These are phyloP conservation scores for Perizoma affinitatum DNA, from an alignment of 2,888 invertebrate genomes.

Conservation along the genomic window DNA sequence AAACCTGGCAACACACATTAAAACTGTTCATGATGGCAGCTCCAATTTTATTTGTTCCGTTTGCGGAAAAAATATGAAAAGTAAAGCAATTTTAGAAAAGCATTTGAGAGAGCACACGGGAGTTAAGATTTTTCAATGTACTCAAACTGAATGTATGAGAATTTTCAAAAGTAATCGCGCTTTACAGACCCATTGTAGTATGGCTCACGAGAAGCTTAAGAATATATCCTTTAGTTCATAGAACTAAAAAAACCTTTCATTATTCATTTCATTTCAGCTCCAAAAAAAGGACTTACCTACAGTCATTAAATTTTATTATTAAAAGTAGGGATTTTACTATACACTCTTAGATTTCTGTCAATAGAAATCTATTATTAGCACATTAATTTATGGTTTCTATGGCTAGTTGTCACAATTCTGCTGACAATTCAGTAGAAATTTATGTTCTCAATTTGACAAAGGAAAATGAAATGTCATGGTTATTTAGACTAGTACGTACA, in stretches of 20 bases:
- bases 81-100: constrained; percentile 1
- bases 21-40: constrained; percentile 4
- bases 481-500: too few relatives aligned
- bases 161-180: constrained; percentile 5
- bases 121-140: not conserved
- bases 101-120: constrained; percentile 7
- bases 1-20: constrained; percentile 15
- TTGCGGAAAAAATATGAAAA: constrained; percentile 9
- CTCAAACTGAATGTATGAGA: constrained; percentile 2
- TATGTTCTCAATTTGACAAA: too few relatives aligned
- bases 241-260: too few relatives aligned
- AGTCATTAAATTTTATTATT: too few relatives aligned
- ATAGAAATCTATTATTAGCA: too few relatives aligned
- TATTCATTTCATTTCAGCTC: not conserved
- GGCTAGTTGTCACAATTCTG: too few relatives aligned
- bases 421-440: too few relatives aligned
- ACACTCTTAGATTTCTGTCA: too few relatives aligned
- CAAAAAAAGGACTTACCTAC: too few relatives aligned
- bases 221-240: constrained; percentile 4
- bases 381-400: too few relatives aligned
- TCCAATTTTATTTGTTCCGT: not conserved
- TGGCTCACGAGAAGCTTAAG: constrained; percentile 3
- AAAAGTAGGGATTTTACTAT: too few relatives aligned
- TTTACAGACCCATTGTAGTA: constrained; percentile 5
- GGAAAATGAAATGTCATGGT: too few relatives aligned